These are phyloP conservation scores for Meriones psammophilus DNA, from an alignment of 2,797 vertebrate species.

Conservation along the genomic window DNA sequence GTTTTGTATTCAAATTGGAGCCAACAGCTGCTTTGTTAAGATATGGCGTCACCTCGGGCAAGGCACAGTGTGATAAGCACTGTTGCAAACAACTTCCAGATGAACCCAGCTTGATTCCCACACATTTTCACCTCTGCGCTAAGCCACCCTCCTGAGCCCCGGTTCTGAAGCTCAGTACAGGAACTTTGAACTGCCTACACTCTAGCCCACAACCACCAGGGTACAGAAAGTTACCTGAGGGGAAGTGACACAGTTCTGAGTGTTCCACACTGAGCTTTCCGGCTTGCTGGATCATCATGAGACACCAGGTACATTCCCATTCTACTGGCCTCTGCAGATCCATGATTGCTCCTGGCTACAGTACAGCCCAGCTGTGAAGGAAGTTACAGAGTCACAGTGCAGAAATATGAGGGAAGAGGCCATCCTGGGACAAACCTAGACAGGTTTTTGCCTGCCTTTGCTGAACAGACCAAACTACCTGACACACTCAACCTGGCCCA, in stretches of 20 bases:
- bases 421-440: neutral
- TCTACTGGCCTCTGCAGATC: neutral
- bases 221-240: neutral
- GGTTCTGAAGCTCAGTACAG: accelerated
- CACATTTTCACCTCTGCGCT: neutral
- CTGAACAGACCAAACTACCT: accelerated
- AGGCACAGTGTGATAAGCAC: neutral
- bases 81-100: neutral
- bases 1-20: neutral
- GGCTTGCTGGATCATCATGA: neutral
- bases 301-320: neutral
- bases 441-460: neutral
- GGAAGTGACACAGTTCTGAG: neutral
- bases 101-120: neutral
- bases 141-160: accelerated
- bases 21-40: neutral
- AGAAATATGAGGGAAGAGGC: neutral
- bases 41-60: neutral
- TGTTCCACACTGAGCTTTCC: neutral
- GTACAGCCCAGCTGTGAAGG: neutral
- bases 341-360: neutral
- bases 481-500: neutral
- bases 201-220: neutral
- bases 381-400: neutral
- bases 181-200: neutral